A percentile compares a stretch with the other conserved stretches of the same genome.
Conservation (phyloP, 2,888 invertebrate genomes). For the Romanomermis culicivorax region DNA sequence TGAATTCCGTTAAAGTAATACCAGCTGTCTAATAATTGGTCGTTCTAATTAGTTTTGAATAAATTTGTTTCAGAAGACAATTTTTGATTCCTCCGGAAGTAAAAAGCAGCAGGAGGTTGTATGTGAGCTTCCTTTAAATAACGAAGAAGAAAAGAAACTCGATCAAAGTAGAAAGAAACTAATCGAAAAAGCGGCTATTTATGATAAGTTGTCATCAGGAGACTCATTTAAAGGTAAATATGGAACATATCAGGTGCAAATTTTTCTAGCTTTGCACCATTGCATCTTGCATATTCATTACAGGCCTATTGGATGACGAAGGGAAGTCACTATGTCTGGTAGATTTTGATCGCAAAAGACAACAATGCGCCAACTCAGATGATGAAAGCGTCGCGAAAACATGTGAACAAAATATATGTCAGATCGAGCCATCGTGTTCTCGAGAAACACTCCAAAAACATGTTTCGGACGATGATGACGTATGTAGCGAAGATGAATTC, state of each 20-base stretch:
- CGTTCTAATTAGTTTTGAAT: neutral
- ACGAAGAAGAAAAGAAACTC: neutral
- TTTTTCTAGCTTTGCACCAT: neutral
- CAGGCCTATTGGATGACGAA: neutral
- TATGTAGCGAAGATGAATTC: constrained; percentile 31
- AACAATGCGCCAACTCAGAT: neutral
- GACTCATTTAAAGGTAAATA: neutral
- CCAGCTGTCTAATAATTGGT: no score
- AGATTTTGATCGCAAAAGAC: neutral
- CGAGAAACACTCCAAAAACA: no score
- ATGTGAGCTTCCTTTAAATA: no score
- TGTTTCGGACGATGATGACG: no score
- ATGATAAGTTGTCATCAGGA: neutral
- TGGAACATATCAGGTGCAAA: neutral
- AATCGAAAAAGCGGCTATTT: neutral
- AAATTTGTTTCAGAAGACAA: neutral
- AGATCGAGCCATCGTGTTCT: no score
- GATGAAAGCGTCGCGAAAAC: no score
- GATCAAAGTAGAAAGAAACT: neutral
- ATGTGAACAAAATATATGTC: no score
- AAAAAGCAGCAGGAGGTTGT: neutral
- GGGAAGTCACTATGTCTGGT: neutral
- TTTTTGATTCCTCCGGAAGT: neutral
- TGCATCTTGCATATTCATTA: no score
- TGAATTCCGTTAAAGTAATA: neutral